Conservation (phyloP, 2,888 invertebrate species). For the Aspidapion aeneum region DNA sequence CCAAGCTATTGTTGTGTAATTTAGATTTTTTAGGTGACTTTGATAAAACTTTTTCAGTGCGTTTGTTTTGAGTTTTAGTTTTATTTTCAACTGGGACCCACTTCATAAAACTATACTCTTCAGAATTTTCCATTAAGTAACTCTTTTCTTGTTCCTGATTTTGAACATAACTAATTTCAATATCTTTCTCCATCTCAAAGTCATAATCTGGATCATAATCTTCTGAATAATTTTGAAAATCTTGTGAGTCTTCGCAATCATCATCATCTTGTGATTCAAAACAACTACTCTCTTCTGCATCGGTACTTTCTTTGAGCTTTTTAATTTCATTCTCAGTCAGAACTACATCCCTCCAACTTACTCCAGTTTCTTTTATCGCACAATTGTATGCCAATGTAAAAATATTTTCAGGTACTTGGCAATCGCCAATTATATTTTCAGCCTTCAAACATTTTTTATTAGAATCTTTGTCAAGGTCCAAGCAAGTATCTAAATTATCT, state of each 20-base stretch:
- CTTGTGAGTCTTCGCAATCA: conserved; percentile 11
- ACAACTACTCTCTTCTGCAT: conserved; percentile 1
- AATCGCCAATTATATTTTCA: conserved; percentile 7
- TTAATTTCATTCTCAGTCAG: conserved; percentile 21
- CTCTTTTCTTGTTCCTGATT: neutral
- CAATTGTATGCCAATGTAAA: conserved; percentile 38
- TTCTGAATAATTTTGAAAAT: conserved; percentile 23
- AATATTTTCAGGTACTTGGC: conserved; percentile 34
- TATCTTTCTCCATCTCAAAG: conserved; percentile 21
- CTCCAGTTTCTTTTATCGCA: conserved; percentile 27
- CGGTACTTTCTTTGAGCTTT: conserved; percentile 19
- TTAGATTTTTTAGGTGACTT: neutral
- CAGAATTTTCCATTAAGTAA: neutral
- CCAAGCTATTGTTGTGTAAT: neutral
- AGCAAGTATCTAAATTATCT: conserved; percentile 15
- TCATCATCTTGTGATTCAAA: conserved; percentile 14
- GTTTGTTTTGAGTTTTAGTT: neutral
- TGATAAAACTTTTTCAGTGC: neutral
- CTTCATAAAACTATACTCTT: conserved; percentile 27
- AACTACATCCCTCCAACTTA: conserved; percentile 32
- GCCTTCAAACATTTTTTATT: no score
- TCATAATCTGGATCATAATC: conserved; percentile 26
- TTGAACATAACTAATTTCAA: conserved; percentile 14
- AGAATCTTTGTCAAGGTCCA: conserved; percentile 10
- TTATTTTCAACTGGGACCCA: conserved; percentile 31